Base-by-base conservation (phyloP, 2,888 invertebrate genomes). In the Brachyopa scutellaris region DNA sequence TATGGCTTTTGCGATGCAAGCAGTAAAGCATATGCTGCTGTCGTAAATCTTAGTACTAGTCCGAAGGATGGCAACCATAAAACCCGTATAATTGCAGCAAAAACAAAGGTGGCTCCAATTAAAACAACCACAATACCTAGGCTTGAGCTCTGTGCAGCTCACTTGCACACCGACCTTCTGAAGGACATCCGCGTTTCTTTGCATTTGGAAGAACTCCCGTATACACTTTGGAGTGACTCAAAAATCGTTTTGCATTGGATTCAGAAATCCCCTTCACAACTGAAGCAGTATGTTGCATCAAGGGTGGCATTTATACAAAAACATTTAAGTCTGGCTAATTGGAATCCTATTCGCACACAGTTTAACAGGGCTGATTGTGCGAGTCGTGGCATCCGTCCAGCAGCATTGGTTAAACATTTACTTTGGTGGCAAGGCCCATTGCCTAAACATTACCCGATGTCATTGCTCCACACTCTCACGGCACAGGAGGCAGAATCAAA, bases 311-410 rank as follows among this genome's bases (percentile, higher is more conserved):
- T 31, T 8, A 23, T 55, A 11, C 55, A 36, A 21, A 7, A 36
- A 11, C 7, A 55, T 21, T 55, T 21, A 11, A 19, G 8, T 5
- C 13, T 38, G 2, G 55, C 5, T 13, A 55, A 38, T 13, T 36
- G 55, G 23, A 11, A 55, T 36, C 55, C 36, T 23, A 21, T 55
- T 38, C 42, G 42, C 7, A 59, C 59, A 1, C 40, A 26, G 8
- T 42, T 42, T 15, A 59, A 42, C 11, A 29, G 7, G 8, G 59
- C 42, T 1, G 59, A 59, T 59, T 59, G 40, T 4, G 26, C 59
- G 6, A 42, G 42, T 38, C 19, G 36, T 4, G 55, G 36, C 29
- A 55, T 21, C 11, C 19, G 13, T n/a, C 0, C 17, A 15, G 11
- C 36, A 36, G 36, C 13, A 19, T 21, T 21, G 6, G 8, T 36